Base-by-base conservation (phyloP, 1,140 invertebrate species). In the Cepaea nemoralis region DNA sequence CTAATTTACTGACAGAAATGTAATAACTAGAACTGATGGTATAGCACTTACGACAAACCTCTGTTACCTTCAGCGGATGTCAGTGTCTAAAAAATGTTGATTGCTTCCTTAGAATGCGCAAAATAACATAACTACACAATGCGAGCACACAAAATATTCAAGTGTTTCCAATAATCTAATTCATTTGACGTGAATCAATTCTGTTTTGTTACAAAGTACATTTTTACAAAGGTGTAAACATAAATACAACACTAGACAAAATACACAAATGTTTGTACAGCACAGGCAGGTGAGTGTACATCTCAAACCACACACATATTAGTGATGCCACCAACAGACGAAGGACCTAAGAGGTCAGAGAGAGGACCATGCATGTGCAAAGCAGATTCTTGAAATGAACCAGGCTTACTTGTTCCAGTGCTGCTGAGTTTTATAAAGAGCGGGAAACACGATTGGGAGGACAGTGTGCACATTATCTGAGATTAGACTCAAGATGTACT, bases 321-420 rank as follows among this genome's bases (percentile, higher is more conserved):
- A 76, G 74, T 8, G 10, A 76, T 19, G 74, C 31, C 24, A 59
- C 14, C 48, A 14, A 55, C 22, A 31, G 14, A 33, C n/a, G 45
- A 35, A 42, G 39, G 55, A 48, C 8, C 19, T 3, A 55, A 5
- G 19, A 55, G 19, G 3, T 19, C 19, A 45, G 42, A 22, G 59
- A 6, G 6, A 27, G 59, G 33, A 31, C 16, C 59, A 63, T 63
- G 59, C 27, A 78, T n/a, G 59, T 63, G 39, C 35, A 37, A n/a
- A 67, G 24, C 39, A 31, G 50, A 19, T 24, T 35, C 19, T 37
- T 27, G n/a, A 48, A 16, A 27, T 10, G 35, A 37, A 24, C 27
- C 37, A 31, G 14, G 75, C 92, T 92, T 91, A 94, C 93, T 99
- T 99, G 93, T 99, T 99, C 98, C 98, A 99, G 92, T 99, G 98